Evolutionary conservation across 2,797 vertebrate genomes (phyloP), one percentile per base, ranked within the genome.

Genomic region (Protosalanx chinensis): DNA sequence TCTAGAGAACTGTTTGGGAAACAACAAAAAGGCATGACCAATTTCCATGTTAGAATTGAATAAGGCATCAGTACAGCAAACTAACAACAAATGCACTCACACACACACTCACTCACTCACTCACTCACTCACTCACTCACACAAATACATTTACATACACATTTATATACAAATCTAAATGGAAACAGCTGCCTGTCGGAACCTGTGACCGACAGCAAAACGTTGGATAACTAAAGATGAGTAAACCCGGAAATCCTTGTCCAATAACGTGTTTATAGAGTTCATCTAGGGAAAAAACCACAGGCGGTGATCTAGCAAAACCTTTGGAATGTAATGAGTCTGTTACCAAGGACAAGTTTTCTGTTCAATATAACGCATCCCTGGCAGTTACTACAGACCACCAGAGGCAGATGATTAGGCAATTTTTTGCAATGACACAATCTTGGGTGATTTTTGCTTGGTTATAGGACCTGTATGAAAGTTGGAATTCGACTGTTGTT

Each of bases 271-370:
- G 76, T 84, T 87, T 81, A 75, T 49, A 33, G 30, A 12, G 41
- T 60, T 85, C 77, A 84, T 82, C 86, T 83, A 35, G 35, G 61
- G 78, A 78, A 88, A 87, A 88, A 82, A 85, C 49, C 73, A 62
- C 41, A 75, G 76, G 79, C 72, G 82, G 78, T 61, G 73, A 85
- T 77, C 74, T 20, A 1, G 67, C 23, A 35, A 73, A 68, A 56
- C 46, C 65, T 63, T 58, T 46, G 30, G 73, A 63, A 49, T 35
- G 18, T 46, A 46, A 10, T 46, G 41, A 46, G 10, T 46, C 41
- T 3, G 41, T 46, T 46, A 46, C 41, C 6, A 74, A 15, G 30
- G 64, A 64, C 61, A 70, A 75, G 18, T 46, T 81, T 83, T 74
- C 77, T 83, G 51, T 76, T 56, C 62, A 13, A 27, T 46, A 10